Conservation (phyloP, 37 sponge, comb jelly and placozoan genomes). For the Chondrilla cf. caribensis region DNA sequence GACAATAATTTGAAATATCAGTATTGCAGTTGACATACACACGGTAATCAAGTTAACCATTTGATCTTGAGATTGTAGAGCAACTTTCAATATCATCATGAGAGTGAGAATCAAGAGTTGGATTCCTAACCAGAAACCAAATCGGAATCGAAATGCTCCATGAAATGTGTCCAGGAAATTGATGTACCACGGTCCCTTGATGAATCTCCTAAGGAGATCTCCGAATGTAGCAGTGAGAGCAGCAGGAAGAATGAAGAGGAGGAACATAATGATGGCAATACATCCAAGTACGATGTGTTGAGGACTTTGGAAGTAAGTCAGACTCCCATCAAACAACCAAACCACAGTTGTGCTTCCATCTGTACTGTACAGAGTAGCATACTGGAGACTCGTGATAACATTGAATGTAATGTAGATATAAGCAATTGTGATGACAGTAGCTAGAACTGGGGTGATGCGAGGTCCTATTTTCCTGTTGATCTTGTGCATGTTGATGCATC, state of each 20-base stretch:
- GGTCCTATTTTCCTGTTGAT: background rate
- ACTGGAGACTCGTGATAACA: background rate
- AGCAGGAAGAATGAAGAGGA: conserved; percentile 21
- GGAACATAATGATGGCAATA: background rate
- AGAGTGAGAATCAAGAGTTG: background rate
- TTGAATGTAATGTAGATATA: too few species aligned
- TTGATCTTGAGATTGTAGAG: background rate
- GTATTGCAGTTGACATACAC: background rate
- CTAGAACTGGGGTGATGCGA: conserved; percentile 30
- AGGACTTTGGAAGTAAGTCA: conserved; percentile 2
- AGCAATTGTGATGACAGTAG: conserved; percentile 30
- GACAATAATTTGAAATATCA: background rate
- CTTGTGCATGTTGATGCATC: background rate
- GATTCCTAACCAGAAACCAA: conserved; percentile 22
- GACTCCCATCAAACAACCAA: conserved; percentile 27
- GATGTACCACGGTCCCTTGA: conserved; percentile 1
- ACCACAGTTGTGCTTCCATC: conserved; percentile 2
- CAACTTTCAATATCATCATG: background rate
- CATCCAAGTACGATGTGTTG: conserved; percentile 20
- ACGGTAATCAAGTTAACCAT: background rate
- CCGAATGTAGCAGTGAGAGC: conserved; percentile 3
- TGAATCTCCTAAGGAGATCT: conserved; percentile 14
- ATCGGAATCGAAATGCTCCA: conserved; percentile 8
- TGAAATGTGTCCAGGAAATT: conserved; percentile 16
- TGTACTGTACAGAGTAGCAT: background rate